Evolutionary conservation across 1,140 invertebrate species (phyloP), one percentile per base, ranked within the genome.

Genomic region (Drosophila simulans): DNA sequence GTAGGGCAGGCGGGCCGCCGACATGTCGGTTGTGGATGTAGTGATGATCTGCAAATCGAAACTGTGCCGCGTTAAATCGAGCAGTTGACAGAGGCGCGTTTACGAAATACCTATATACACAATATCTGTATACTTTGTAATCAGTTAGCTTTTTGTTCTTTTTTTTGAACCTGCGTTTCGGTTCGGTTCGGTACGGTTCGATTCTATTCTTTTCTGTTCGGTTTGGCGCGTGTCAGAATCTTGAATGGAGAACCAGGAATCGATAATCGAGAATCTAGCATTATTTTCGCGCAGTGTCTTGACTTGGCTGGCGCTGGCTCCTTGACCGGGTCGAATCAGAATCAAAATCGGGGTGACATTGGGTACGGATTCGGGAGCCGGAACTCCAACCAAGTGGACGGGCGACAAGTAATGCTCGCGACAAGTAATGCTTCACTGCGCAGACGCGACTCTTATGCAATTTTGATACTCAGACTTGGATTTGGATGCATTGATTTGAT

Each of bases 41-140:
- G 72, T 58, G 68, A 60, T 58, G 73, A 89, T 89, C 84, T 89
- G 84, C 77, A 89, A 89, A 78, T 89, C 80, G 72, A 89, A 89
- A 89, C 84, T 89, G 77, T 89, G 84, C 84, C 84, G 77, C 84
- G 84, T 89, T 89, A 90, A 78, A 86, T 88, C 82, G 80, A 86
- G 66, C 77, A 72, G 62, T 74, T 77, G 68, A 53, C 66, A 70
- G 76, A 75, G 27, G 31, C 54, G 58, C 57, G 58, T 52, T 69
- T 73, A 68, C 79, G 80, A 65, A 83, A 88, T 88, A 88, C 83
- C 80, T 88, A 85, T 88, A 85, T 81, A 69, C 51, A 81, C 78
- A 86, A 86, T 72, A 74, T 66, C 52, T 27, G 46, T 73, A 71
- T 72, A 45, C 49, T 45, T 62, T 35, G 58, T 49, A 20, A 57